Evolutionary conservation across 37 sponge, comb jelly and placozoan genomes (phyloP).

Genomic region (Hormiphora californensis): DNA sequence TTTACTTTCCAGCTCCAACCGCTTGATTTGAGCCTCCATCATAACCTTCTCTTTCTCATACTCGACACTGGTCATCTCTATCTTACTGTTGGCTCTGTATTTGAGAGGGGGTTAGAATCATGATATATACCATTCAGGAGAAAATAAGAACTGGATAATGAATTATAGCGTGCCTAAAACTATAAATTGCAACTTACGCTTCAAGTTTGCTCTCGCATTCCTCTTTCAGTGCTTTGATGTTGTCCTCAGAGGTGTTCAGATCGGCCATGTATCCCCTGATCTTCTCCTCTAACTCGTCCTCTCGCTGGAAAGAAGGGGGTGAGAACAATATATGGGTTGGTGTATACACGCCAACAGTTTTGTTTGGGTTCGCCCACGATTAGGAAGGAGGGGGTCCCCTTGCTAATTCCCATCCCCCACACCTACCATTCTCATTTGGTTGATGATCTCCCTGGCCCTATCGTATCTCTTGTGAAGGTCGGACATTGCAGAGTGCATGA

Average conservation of each 20-base stretch:
- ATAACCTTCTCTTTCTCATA: constrained; percentile 6
- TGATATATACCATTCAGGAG: neutral
- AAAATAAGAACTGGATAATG: neutral
- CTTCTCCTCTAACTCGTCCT: constrained; percentile 2
- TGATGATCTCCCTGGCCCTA: constrained; percentile 23
- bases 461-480: constrained; percentile 49
- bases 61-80: neutral
- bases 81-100: constrained; percentile 9
- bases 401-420: no score
- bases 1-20: constrained; percentile 30
- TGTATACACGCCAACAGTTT: no score
- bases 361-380: no score
- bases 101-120: neutral
- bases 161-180: neutral
- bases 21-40: constrained; percentile 40
- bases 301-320: neutral
- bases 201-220: neutral
- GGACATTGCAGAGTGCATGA: constrained; percentile 35
- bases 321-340: no score
- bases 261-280: constrained; percentile 7
- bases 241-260: neutral
- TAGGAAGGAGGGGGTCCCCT: no score
- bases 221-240: neutral
- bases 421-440: constrained; percentile 34
- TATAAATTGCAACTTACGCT: neutral